Conservation (phyloP, 2,888 invertebrate species). For the Cecidostiba fungosa region DNA sequence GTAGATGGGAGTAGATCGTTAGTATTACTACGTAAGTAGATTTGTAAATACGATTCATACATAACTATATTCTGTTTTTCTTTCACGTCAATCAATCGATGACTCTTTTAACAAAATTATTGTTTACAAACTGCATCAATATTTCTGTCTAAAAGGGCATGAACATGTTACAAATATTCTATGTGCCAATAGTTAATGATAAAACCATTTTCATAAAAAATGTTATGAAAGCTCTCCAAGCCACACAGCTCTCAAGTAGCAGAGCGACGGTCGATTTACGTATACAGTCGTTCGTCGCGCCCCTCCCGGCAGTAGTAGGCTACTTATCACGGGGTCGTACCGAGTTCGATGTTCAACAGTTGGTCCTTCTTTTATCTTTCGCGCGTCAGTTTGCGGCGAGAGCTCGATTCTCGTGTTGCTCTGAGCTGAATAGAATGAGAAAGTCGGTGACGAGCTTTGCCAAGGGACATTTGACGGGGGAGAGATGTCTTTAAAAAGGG, state of each 20-base stretch:
- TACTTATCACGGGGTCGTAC: constrained; percentile 71
- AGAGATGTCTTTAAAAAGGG: background rate
- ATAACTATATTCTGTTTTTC: background rate
- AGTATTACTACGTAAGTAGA: constrained; percentile 46
- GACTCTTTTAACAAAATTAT: too few relatives aligned
- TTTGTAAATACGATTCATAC: constrained; percentile 18
- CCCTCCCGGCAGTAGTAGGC: constrained; percentile 62
- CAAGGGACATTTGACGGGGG: background rate
- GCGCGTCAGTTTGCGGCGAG: constrained; percentile 19
- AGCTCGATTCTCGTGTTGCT: background rate
- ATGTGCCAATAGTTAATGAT: too few relatives aligned
- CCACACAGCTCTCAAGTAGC: background rate
- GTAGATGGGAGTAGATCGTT: background rate
- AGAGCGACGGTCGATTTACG: background rate
- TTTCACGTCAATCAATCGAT: background rate
- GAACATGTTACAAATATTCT: too few relatives aligned
- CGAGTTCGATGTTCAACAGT: constrained; percentile 78
- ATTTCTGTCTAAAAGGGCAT: too few relatives aligned
- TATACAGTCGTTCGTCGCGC: background rate
- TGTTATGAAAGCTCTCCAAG: too few relatives aligned
- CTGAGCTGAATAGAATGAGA: background rate
- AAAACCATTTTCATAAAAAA: too few relatives aligned
- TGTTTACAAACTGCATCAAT: too few relatives aligned
- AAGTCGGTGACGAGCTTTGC: background rate
- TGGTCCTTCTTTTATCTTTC: constrained; percentile 80